A percentile compares a stretch with the other conserved stretches of the same genome.
These are phyloP conservation scores for Cyrtorhinus lividipennis DNA, from an alignment of 1,140 invertebrate genomes.

Conservation along the genomic window DNA sequence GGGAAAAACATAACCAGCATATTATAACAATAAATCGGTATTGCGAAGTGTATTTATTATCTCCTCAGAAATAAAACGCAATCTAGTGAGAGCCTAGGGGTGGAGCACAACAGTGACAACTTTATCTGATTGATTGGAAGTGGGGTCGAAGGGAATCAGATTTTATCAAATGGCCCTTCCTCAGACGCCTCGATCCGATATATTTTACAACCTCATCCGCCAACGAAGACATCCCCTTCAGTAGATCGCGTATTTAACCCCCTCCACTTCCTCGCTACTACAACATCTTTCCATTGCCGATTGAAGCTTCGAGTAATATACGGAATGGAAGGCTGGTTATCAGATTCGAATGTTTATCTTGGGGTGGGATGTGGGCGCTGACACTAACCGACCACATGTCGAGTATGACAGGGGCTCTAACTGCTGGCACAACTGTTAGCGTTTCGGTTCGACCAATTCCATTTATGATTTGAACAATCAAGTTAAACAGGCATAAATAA, in stretches of 20 bases:
- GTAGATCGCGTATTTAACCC: too few species aligned
- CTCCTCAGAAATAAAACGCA: background rate
- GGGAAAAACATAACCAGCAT: too few species aligned
- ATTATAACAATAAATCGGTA: too few species aligned
- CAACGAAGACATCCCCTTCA: constrained; percentile 16
- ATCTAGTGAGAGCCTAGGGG: background rate
- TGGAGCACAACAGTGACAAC: background rate
- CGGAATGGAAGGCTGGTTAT: constrained; percentile 1
- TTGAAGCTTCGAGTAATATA: background rate
- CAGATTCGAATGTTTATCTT: background rate
- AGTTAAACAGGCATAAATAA: too few species aligned
- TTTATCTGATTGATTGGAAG: background rate
- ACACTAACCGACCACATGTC: background rate
- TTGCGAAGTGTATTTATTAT: too few species aligned
- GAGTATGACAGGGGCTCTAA: background rate
- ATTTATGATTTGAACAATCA: background rate
- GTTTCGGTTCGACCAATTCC: background rate
- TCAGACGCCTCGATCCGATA: background rate
- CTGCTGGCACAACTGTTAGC: background rate
- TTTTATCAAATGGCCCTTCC: background rate
- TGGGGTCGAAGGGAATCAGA: background rate
- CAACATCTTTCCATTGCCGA: background rate
- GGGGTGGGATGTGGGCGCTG: background rate
- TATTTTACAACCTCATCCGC: background rate
- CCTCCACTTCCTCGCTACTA: too few species aligned